These are phyloP conservation scores for Spilosoma lubricipeda DNA, from an alignment of 2,888 invertebrate genomes.

Conservation along the genomic window DNA sequence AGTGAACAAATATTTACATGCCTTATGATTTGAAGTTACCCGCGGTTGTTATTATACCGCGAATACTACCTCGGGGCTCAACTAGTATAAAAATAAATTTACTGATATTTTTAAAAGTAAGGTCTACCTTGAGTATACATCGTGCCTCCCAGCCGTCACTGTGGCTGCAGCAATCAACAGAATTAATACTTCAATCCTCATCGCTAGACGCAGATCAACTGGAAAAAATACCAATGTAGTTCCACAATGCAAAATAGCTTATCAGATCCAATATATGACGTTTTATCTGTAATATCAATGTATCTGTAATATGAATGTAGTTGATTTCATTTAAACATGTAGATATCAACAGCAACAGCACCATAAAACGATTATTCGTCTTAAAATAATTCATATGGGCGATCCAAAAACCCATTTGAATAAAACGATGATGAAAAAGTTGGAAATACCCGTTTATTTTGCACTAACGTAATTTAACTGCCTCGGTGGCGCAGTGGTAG, in stretches of 20 bases:
- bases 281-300: neutral
- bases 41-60: no score
- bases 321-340: no score
- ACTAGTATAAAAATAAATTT: neutral
- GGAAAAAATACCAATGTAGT: neutral
- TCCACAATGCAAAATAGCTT: neutral
- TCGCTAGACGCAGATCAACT: neutral
- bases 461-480: no score
- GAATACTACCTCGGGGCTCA: no score
- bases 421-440: neutral
- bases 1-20: neutral
- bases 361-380: neutral
- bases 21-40: neutral
- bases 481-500: no score
- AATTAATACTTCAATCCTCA: slow-evolving; percentile 17
- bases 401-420: neutral
- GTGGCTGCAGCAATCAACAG: slow-evolving; percentile 10
- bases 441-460: neutral
- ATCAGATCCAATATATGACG: neutral
- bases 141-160: slow-evolving; percentile 39
- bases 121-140: slow-evolving; percentile 49
- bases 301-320: no score
- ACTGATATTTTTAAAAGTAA: no score
- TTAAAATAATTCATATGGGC: neutral
- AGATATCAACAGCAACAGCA: no score